Evolutionary conservation across 2,888 invertebrate species (phyloP), one percentile per base, ranked within the genome.

Genomic region (Microctonus aethiopoides): DNA sequence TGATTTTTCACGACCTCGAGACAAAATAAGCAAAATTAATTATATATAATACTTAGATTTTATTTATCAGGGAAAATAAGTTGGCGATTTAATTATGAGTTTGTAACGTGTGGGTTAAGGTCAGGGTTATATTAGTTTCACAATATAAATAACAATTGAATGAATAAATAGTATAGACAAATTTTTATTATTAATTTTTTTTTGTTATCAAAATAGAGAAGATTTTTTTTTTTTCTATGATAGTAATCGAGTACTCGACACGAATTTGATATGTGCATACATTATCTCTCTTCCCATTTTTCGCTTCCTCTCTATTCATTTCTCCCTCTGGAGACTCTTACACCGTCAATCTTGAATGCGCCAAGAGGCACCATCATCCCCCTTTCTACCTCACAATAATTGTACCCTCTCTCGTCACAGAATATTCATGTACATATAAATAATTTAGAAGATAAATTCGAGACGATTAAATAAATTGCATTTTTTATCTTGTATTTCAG

Each of bases 401-500:
- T n/a, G n/a, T n/a, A n/a, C 11, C 11, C 32, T 32, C 3, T 4
- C 10, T 10, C 36, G 11, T 36, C 9, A 9, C 9, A 7, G 9
- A 9, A 9, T 36, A 36, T 36, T 36, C 10, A 36, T n/a, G n/a
- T 0, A 36, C 11, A 36, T 36, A 10, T 10, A 36, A 39, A n/a
- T 1, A 11, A 39, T n/a, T 39, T n/a, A 4, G n/a, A 2, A 36
- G 13, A 13, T 39, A 11, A 39, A 4, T n/a, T 39, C 39, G n/a
- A 39, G 13, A n/a, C 2, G n/a, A n/a, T 13, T 39, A 3, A n/a
- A 36, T 36, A n/a, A 57, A 69, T 59, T 61, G 13, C 24, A 57
- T 41, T 56, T 56, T 39, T 75, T 29, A 29, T 29, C 7, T 29
- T 29, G 7, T 29, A 5, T 29, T 74, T 79, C 90, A 97, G 96